Percentiles rank a stretch among this genome's conserved stretches.
phyloP scores from a whole-genome alignment of 2,797 vertebrate genomes.

The Enteromius afrohamiltoni region DNA sequence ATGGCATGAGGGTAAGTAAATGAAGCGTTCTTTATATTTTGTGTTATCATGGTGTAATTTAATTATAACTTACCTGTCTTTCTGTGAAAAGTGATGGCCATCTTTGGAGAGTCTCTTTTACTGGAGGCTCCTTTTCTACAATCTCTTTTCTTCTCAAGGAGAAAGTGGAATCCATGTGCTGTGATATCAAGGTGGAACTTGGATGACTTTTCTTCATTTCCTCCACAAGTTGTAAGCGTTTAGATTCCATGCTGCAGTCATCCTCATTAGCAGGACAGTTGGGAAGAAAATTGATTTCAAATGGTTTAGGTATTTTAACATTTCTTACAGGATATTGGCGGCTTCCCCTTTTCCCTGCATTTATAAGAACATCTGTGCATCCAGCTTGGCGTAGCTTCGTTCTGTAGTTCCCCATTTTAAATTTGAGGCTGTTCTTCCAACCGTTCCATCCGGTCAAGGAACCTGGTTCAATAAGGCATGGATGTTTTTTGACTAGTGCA shows the following conservation, averaged over 20 bases:
- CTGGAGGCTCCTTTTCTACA: conserved; percentile 26
- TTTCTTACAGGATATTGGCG: neutral
- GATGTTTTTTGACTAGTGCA: conserved; percentile 16
- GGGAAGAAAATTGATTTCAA: conserved; percentile 21
- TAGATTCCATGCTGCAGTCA: conserved; percentile 29
- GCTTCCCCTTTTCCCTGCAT: neutral
- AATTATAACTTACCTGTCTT: neutral
- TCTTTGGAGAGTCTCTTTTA: conserved; percentile 34
- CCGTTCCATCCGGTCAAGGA: neutral
- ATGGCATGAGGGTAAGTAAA: too few species aligned
- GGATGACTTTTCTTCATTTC: conserved; percentile 34
- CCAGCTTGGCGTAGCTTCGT: neutral
- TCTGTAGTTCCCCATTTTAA: neutral
- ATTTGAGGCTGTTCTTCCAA: neutral
- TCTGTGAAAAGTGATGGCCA: too few species aligned
- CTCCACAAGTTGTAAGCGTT: conserved; percentile 37
- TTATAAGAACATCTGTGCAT: conserved; percentile 3
- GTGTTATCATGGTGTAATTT: neutral
- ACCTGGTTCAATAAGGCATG: neutral
- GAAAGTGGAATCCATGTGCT: neutral
- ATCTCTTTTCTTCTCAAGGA: neutral
- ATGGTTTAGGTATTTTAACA: conserved; percentile 5
- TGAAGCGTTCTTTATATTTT: too few species aligned
- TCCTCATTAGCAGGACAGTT: conserved; percentile 32
- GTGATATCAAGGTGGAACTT: conserved; percentile 15